Percentiles rank a stretch among this genome's conserved stretches.
Evolutionary conservation across 1,140 invertebrate species (phyloP).

Genomic region (Eufriesea mexicana): DNA sequence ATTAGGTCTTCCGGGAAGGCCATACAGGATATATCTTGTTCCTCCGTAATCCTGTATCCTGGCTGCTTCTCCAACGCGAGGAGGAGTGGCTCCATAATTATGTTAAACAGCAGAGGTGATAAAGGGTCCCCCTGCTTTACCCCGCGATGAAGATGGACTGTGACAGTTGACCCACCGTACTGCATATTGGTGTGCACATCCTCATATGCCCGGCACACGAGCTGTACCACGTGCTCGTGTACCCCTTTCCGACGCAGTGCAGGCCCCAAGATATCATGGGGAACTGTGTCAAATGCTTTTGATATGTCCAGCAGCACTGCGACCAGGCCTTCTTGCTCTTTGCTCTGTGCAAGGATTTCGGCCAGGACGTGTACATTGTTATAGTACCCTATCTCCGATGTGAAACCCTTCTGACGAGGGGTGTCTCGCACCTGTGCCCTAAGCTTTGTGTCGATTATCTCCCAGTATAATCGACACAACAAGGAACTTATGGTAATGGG

Average conservation of each 20-base stretch:
- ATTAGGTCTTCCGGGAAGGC: conserved; percentile 48
- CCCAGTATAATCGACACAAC: conserved; percentile 57
- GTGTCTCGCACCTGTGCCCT: conserved; percentile 23
- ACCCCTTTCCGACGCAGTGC: no score
- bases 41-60: neutral
- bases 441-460: conserved; percentile 60
- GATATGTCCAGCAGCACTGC: conserved; percentile 32
- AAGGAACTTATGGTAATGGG: conserved; percentile 64
- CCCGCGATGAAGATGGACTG: no score
- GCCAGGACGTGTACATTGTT: conserved; percentile 54
- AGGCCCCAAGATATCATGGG: no score
- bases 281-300: conserved; percentile 30
- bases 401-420: conserved; percentile 67
- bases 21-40: neutral
- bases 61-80: conserved; percentile 18
- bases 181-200: no score
- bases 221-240: no score
- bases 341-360: conserved; percentile 32
- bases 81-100: no score
- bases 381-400: conserved; percentile 52
- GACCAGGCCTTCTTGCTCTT: conserved; percentile 26
- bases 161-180: no score
- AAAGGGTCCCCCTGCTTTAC: no score
- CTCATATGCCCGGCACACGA: no score
- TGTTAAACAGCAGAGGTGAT: no score